Evolutionary conservation across 2,113 vertebrate species (phyloP).

Genomic region (Cygnus buccinator): DNA sequence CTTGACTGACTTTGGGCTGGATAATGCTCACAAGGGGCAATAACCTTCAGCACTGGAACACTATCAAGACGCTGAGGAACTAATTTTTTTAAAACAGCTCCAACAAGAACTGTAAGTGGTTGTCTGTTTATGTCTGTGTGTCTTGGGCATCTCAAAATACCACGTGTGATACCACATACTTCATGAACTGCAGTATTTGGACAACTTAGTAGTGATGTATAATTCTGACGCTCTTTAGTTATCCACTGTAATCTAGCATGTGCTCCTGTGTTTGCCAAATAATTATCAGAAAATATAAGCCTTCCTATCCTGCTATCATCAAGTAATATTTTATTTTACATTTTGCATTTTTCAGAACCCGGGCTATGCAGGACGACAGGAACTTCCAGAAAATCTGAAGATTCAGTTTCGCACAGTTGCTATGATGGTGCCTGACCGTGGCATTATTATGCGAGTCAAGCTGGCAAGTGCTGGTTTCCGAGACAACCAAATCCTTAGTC

Average conservation of each 20-base stretch:
- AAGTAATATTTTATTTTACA: background rate
- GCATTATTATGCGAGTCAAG: slow-evolving; percentile 79
- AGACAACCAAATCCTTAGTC: slow-evolving; percentile 76
- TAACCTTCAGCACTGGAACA: background rate
- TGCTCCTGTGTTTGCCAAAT: background rate
- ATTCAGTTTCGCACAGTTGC: slow-evolving; percentile 77
- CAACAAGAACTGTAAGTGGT: background rate
- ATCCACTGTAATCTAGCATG: background rate
- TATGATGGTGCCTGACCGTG: slow-evolving; percentile 78
- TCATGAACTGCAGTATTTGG: background rate
- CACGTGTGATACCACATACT: fast-evolving
- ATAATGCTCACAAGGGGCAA: background rate
- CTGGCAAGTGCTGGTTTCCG: slow-evolving; percentile 77
- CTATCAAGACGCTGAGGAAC: background rate
- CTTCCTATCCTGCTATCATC: background rate
- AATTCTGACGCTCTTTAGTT: background rate
- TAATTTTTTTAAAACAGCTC: background rate
- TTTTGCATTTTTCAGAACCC: slow-evolving; percentile 67
- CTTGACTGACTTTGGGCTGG: background rate
- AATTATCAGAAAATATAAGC: background rate
- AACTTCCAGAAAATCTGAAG: slow-evolving; percentile 78
- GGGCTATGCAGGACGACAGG: slow-evolving; percentile 74
- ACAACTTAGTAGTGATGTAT: background rate
- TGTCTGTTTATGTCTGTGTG: background rate
- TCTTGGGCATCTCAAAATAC: background rate